phyloP scores from a whole-genome alignment of 1,140 invertebrate genomes.

The Ctenoplectra terminalis region DNA sequence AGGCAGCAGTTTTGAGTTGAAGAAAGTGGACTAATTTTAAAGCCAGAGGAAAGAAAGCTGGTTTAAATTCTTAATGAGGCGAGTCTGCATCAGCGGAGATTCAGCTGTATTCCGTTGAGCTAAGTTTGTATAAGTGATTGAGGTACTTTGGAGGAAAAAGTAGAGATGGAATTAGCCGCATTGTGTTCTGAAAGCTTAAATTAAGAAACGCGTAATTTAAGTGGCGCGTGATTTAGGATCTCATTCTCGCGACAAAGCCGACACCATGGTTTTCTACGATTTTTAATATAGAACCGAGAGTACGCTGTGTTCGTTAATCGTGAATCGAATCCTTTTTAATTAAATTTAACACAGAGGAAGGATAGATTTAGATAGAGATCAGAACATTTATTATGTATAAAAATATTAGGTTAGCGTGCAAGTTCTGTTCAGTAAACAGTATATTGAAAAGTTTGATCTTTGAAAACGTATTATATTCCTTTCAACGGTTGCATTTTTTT shows the following conservation, averaged over 20 bases:
- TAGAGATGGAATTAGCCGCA: not conserved
- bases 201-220: not conserved
- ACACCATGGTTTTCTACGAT: not conserved
- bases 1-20: constrained; percentile 3
- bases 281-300: not conserved
- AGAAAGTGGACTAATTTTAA: constrained; percentile 8
- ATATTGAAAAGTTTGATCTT: too few species aligned
- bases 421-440: too few species aligned
- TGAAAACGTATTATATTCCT: too few species aligned
- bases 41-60: not conserved
- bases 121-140: not conserved
- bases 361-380: not conserved
- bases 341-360: not conserved
- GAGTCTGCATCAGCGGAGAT: not conserved
- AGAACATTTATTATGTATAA: too few species aligned
- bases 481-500: too few species aligned
- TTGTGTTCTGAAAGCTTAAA: not conserved
- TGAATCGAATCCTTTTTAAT: not conserved
- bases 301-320: too few species aligned
- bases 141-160: constrained; percentile 3
- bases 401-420: too few species aligned
- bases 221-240: not conserved
- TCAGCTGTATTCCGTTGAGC: not conserved
- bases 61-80: constrained; percentile 23
- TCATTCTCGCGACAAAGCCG: not conserved